Evolutionary conservation across 2,113 vertebrate species (phyloP), one percentile per base, ranked within the genome.

Genomic region (Pomatorhinus ruficollis): DNA sequence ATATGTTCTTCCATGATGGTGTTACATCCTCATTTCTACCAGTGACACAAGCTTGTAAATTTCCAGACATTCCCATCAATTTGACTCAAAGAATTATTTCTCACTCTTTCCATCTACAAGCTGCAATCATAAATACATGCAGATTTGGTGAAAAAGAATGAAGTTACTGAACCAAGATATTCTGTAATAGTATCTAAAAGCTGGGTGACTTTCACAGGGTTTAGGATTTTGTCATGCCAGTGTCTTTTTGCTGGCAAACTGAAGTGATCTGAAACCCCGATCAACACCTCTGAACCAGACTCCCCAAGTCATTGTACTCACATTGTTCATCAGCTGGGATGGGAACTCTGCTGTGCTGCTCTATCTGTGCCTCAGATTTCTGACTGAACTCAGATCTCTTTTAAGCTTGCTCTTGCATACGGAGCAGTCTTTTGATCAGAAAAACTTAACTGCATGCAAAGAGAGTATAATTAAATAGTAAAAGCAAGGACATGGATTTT

Each of bases 401-500:
- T 91, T 83, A 85, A 92, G 45, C 37, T 90, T 90, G 81, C 63
- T 75, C 50, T 74, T 79, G 80, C 42, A 72, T 42, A 85, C 12
- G 10, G 69, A 72, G 23, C 2, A 2, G 59, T 33, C 61, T 87
- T 94, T 93, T 76, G 31, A 89, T 64, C 49, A 91, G 59, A 76
- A 89, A 89, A 87, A 75, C 30, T 24, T 72, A 92, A 85, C 45
- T 71, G 70, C 63, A 50, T 45, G 83, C 70, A 79, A 91, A 77
- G 49, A 83, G 71, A 83, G 74, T 59, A 28, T 71, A 89, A 84
- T 75, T 79, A 84, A 89, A 76, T 50, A 70, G 61, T 75, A 69
- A 84, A 72, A 91, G 65, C 50, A 66, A 69, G 49, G 50, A 44
- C 61, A 40, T 71, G 53, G 74, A 74, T 84, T 94, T 97, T 95